Conservation (phyloP, 1,140 invertebrate species). For the Pygmarrhopalites habei region DNA sequence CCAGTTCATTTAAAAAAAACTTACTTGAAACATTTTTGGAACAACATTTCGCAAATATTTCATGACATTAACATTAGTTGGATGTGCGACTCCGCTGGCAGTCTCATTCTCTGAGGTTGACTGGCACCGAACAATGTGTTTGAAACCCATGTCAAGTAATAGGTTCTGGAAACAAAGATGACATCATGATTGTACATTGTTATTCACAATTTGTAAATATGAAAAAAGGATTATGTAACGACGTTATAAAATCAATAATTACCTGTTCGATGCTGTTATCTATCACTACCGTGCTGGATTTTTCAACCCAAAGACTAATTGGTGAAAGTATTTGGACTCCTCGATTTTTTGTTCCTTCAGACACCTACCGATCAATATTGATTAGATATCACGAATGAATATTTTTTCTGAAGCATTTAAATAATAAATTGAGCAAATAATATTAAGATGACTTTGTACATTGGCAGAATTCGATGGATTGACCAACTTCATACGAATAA, state of each 20-base stretch:
- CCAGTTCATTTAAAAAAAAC: conserved; percentile 9
- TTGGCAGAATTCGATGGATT: too few relatives aligned
- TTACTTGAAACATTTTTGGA: conserved; percentile 68
- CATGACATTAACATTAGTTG: conserved; percentile 57
- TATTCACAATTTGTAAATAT: too few relatives aligned
- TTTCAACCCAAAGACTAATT: conserved; percentile 64
- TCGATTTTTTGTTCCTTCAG: conserved; percentile 7
- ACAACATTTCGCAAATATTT: conserved; percentile 75
- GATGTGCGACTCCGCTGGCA: conserved; percentile 8
- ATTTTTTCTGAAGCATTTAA: too few relatives aligned
- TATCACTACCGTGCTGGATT: conserved; percentile 65
- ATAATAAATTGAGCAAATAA: too few relatives aligned
- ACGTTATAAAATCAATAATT: not conserved
- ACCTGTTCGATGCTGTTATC: conserved; percentile 74
- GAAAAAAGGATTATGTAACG: too few relatives aligned
- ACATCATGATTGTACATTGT: too few relatives aligned
- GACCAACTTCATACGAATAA: conserved; percentile 67
- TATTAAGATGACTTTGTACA: too few relatives aligned
- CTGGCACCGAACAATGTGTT: conserved; percentile 58
- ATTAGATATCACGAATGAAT: not conserved
- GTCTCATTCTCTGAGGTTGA: conserved; percentile 47
- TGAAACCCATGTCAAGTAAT: conserved; percentile 66
- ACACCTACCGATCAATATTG: conserved; percentile 1
- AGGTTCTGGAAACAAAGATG: conserved; percentile 17
- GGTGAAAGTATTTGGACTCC: conserved; percentile 61